Evolutionary conservation across 1,140 invertebrate genomes (phyloP).

Genomic region (Agrilus planipennis): DNA sequence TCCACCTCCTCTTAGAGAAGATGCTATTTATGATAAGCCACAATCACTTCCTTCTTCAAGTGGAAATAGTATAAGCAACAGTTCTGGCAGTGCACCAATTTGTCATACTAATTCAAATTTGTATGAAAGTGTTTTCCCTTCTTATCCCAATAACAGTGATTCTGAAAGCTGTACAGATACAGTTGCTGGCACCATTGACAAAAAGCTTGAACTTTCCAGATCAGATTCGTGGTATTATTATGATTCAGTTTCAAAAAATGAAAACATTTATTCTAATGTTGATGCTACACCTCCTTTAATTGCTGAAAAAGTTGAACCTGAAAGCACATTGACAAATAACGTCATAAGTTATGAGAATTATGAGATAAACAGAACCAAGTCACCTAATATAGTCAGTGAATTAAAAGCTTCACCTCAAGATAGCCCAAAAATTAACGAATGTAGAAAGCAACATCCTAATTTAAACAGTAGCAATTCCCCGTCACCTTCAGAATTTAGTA

Average conservation of each 20-base stretch:
- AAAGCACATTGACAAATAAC: conserved; percentile 3
- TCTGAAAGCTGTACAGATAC: conserved; percentile 31
- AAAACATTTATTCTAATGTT: conserved; percentile 26
- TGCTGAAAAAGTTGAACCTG: background rate
- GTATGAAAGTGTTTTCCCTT: conserved; percentile 36
- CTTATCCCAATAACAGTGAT: conserved; percentile 33
- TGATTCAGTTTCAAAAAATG: conserved; percentile 31
- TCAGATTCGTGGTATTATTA: conserved; percentile 47
- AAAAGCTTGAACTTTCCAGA: conserved; percentile 26
- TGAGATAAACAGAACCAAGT: too few relatives aligned
- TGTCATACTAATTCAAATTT: conserved; percentile 10
- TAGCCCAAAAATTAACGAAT: too few relatives aligned
- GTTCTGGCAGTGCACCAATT: conserved; percentile 15
- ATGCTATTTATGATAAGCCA: conserved; percentile 44
- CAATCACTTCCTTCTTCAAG: conserved; percentile 35
- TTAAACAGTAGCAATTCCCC: too few relatives aligned
- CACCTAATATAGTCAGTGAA: too few relatives aligned
- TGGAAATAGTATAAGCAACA: conserved; percentile 32
- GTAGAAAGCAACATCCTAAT: too few relatives aligned
- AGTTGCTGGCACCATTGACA: conserved; percentile 16
- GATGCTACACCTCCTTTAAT: conserved; percentile 8
- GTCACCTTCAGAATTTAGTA: too few relatives aligned
- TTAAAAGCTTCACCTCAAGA: too few relatives aligned
- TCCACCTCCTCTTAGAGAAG: conserved; percentile 44
- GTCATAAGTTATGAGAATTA: background rate